A percentile compares a stretch with the other conserved stretches of the same genome.
These are phyloP conservation scores for Labroides dimidiatus DNA, from an alignment of 2,797 vertebrate genomes.

Conservation along the genomic window DNA sequence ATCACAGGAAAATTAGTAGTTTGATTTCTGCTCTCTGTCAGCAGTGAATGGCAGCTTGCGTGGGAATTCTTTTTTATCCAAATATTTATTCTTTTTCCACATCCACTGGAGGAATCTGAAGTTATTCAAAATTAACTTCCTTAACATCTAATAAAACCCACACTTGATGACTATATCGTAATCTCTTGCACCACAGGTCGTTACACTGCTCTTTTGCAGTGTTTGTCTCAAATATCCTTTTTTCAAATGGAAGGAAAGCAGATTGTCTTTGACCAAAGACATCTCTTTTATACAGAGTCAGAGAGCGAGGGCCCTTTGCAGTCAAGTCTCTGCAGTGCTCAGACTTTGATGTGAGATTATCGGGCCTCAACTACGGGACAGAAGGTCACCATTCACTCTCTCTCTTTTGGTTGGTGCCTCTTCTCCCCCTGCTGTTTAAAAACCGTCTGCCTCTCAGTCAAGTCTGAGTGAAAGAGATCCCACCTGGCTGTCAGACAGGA, in stretches of 20 bases:
- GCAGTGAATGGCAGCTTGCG: too few species aligned
- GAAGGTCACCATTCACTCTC: conserved; percentile 69
- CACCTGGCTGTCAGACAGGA: conserved; percentile 42
- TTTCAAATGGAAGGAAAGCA: conserved; percentile 39
- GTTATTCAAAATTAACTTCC: too few species aligned
- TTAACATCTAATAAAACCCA: too few species aligned
- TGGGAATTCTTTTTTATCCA: too few species aligned
- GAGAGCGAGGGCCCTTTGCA: conserved; percentile 24
- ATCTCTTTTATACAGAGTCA: conserved; percentile 32
- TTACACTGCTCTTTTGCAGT: not conserved
- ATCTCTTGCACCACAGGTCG: not conserved
- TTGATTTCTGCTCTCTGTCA: too few species aligned
- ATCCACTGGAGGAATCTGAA: too few species aligned
- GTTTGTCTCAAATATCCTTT: conserved; percentile 17
- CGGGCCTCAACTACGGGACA: conserved; percentile 63
- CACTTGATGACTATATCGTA: not conserved
- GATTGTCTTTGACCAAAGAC: conserved; percentile 22
- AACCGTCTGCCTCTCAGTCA: conserved; percentile 39
- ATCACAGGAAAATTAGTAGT: too few species aligned
- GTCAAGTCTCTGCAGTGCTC: conserved; percentile 43
- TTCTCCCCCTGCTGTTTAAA: conserved; percentile 52
- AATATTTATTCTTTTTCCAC: too few species aligned
- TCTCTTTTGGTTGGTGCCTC: conserved; percentile 33
- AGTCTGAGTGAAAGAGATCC: conserved; percentile 41
- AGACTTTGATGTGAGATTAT: conserved; percentile 80